Evolutionary conservation across 1,140 invertebrate genomes (phyloP), one percentile per base, ranked within the genome.

Genomic region (Vollenhovia emeryi): DNA sequence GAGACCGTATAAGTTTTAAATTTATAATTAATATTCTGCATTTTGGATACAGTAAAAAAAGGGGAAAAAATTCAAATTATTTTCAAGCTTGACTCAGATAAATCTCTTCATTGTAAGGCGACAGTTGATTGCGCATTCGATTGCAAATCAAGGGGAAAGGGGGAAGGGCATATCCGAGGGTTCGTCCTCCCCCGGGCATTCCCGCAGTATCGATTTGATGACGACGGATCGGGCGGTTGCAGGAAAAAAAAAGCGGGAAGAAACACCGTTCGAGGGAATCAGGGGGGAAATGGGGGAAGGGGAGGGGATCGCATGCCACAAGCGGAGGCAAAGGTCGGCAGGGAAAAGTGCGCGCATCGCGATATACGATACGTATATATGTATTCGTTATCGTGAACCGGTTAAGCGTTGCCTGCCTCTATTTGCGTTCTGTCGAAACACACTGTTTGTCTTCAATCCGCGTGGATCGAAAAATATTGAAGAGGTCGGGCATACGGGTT

Each of bases 401-500:
- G 73, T 75, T 86, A 86, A 84, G 82, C 78, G 80, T 84, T 86
- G 59, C 45, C 71, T 73, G 69, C 18, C 55, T 86, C 73, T 86
- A 86, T 86, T 86, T 86, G 80, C 85, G 50, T 74, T 84, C n/a
- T 69, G 69, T 75, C 80, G 69, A 71, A 84, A 74, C 52, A 55
- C 69, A 24, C 11, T 86, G 85, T 86, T 84, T 86, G 80, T 86
- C 80, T 75, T 84, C 78, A 82, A 82, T 82, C 62, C 80, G 62
- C 60, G 69, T 36, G 80, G 68, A 76, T 76, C 80, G 48, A 66
- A 76, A 86, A 86, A 73, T 84, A 86, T 86, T 40, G 85, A 84
- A 59, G 85, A 74, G 78, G 15, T 79, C 76, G 30, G 43, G 18
- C 59, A 76, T 68, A 76, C 69, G 62, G 52, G 73, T 84, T 86